Percentiles rank a stretch among this genome's conserved stretches.
Conservation (phyloP, 2,113 vertebrate species). For the Campylomormyrus numenius region DNA sequence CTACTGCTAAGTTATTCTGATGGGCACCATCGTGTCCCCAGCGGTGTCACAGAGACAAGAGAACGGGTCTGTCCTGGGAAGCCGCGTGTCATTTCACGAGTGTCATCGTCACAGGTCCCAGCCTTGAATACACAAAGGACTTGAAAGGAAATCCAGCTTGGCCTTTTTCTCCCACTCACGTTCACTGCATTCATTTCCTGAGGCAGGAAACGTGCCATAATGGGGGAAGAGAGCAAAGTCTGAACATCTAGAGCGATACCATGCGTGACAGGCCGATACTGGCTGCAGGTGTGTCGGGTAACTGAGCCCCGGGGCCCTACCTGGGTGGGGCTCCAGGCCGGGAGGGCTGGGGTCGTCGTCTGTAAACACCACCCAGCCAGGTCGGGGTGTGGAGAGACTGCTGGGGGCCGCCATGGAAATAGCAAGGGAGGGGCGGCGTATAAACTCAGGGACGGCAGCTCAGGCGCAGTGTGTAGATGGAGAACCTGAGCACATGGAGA, state of each 20-base stretch:
- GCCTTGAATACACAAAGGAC: background rate
- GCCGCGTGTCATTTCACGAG: background rate
- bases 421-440: background rate
- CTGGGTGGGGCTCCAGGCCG: constrained; percentile 10
- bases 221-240: background rate
- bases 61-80: background rate
- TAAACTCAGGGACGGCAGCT: background rate
- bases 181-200: background rate
- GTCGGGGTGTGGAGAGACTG: background rate
- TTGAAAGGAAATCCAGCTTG: background rate
- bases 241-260: background rate
- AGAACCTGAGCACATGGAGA: background rate
- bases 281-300: background rate
- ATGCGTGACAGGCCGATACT: background rate
- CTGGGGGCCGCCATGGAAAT: constrained; percentile 24
- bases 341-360: constrained; percentile 16
- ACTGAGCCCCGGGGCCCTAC: background rate
- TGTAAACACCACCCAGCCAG: constrained; percentile 37
- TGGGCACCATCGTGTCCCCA: background rate
- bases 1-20: background rate
- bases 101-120: background rate
- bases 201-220: background rate
- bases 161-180: background rate
- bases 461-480: background rate
- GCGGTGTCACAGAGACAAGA: background rate